Percentiles rank a stretch among this genome's conserved stretches.
Conservation (phyloP, 2,113 vertebrate species). For the Hippocampus zosterae region DNA sequence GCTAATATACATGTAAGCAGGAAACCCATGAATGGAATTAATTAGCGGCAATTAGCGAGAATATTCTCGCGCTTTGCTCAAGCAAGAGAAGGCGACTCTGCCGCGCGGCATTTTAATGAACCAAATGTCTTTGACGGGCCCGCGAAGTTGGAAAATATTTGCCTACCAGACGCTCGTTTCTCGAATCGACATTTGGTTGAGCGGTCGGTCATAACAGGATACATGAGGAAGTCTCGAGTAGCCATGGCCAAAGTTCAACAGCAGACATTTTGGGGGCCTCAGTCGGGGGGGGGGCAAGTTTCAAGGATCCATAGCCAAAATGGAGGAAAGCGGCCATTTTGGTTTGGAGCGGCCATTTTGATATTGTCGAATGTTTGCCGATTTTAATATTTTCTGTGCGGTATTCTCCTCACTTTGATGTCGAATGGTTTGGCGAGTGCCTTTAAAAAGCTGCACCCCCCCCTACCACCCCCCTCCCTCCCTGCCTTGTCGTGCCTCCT, state of each 20-base stretch:
- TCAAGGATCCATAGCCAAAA: too few relatives aligned
- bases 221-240: too few relatives aligned
- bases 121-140: neutral
- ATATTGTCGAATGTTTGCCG: neutral
- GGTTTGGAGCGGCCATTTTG: neutral
- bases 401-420: constrained; percentile 30
- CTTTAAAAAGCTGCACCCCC: constrained; percentile 52
- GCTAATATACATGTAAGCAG: constrained; percentile 7
- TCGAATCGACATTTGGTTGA: too few relatives aligned
- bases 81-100: neutral
- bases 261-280: too few relatives aligned
- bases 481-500: neutral
- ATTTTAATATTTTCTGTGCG: constrained; percentile 42
- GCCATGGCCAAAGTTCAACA: too few relatives aligned
- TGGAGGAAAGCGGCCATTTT: neutral
- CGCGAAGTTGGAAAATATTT: neutral
- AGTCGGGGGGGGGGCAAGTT: too few relatives aligned
- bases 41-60: neutral
- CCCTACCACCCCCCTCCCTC: neutral
- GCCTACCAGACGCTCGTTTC: too few relatives aligned
- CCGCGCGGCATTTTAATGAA: neutral
- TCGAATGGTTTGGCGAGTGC: constrained; percentile 62
- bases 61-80: neutral
- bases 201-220: neutral
- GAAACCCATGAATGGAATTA: constrained; percentile 9